Base-by-base conservation (phyloP, 2,888 invertebrate species). In the Brachynemurus nebulosus region DNA sequence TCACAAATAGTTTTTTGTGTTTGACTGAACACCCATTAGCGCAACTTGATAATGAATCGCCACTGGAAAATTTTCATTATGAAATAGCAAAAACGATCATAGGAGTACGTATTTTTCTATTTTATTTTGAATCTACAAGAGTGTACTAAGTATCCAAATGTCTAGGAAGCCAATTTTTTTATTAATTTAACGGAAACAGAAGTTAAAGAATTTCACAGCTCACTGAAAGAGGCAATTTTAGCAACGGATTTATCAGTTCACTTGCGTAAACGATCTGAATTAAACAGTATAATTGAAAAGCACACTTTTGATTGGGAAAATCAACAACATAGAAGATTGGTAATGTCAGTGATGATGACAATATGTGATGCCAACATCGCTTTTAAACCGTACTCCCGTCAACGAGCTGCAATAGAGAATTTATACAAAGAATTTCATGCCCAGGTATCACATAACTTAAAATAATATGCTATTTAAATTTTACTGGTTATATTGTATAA, bases 61-160 rank as follows among this genome's bases (percentile, higher is more conserved):
- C 68, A 48, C 60, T 76, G 42, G 77, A 78, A 57, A 66, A 75
- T 55, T 75, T 78, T 52, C 78, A 78, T 52, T 74, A 63, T 52
- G 66, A 68, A 52, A 59, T 76, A 1, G 68, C 75, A 1, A 69
- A 68, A 62, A 68, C 70, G 52, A 62, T 78, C 35, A 64, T 77
- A 46, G 66, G 70, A 58, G 76, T 75, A 60, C 55, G 53, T 46
- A 45, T 16, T n/a, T 4, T 27, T 16, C 3, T 37, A 2, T n/a
- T n/a, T n/a, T n/a, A n/a, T n/a, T n/a, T n/a, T n/a, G n/a, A n/a
- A n/a, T n/a, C n/a, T n/a, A 11, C 17, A 35, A 14, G 5, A 4
- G 16, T 7, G 17, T 4, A 16, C 12, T 35, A 16, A 30, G 57
- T 59, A 7, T 54, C 75, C 73, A 67, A 71, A 40, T 71, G 69